phyloP scores from a whole-genome alignment of 2,888 invertebrate species.

The Tribolium freemani region DNA sequence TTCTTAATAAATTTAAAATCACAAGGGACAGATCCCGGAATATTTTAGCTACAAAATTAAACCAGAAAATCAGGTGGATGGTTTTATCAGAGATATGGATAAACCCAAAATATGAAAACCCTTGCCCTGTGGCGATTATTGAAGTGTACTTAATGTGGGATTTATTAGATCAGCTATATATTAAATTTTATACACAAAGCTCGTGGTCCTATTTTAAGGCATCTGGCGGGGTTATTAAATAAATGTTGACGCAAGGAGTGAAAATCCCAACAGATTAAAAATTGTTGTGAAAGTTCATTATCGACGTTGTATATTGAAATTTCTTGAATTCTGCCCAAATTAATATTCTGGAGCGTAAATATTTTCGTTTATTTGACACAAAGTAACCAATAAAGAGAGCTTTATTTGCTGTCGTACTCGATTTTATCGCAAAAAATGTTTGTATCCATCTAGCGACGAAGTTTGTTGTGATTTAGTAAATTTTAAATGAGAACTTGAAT shows the following conservation, averaged over 20 bases:
- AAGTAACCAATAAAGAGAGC: background rate
- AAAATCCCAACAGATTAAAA: background rate
- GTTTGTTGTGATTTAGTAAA: too few species aligned
- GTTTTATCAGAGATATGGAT: background rate
- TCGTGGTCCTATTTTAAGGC: background rate
- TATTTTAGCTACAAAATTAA: background rate
- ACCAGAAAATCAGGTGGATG: background rate
- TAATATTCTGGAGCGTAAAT: background rate
- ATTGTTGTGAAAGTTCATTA: background rate
- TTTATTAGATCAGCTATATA: slow-evolving; percentile 6
- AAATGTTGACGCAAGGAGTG: background rate
- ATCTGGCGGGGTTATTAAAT: background rate
- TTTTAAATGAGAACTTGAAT: background rate
- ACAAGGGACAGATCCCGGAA: background rate
- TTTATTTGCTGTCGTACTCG: background rate
- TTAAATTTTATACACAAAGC: background rate
- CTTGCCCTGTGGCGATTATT: background rate
- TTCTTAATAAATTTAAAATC: background rate
- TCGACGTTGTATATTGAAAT: background rate
- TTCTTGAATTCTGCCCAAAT: background rate
- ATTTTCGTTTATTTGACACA: background rate
- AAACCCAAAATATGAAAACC: background rate
- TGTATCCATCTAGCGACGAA: too few species aligned
- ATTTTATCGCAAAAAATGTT: background rate
- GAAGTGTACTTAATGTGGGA: slow-evolving; percentile 12